Conservation (phyloP, 2,888 invertebrate genomes). For the Eremobia ochroleuca region DNA sequence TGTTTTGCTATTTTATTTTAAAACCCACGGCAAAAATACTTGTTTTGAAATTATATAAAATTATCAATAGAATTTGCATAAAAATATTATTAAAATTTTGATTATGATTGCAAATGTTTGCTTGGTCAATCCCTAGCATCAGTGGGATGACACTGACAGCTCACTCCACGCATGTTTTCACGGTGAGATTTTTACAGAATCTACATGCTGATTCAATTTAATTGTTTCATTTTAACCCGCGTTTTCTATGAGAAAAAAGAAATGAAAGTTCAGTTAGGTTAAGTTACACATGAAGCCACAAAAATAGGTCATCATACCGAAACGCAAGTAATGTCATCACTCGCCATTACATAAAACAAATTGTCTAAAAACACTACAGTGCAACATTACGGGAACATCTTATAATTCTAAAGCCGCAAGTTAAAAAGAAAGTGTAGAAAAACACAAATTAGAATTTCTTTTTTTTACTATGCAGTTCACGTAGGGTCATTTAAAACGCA, state of each 20-base stretch:
- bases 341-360: background rate
- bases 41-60: no score
- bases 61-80: no score
- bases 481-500: constrained; percentile 78
- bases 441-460: constrained; percentile 59
- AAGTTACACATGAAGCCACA: constrained; percentile 2
- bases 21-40: no score
- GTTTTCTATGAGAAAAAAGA: background rate
- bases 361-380: constrained; percentile 17
- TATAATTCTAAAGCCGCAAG: constrained; percentile 21
- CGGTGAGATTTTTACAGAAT: no score
- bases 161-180: no score
- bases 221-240: background rate
- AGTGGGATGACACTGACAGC: no score
- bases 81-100: no score
- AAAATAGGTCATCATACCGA: background rate
- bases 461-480: constrained; percentile 63
- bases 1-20: no score
- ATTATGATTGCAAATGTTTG: no score
- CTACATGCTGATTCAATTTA: no score
- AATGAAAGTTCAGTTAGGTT: background rate
- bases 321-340: background rate
- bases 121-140: no score
- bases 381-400: constrained; percentile 27
- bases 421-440: constrained; percentile 43